Conservation (phyloP, 2,888 invertebrate genomes). For the Melanargia galathea region DNA sequence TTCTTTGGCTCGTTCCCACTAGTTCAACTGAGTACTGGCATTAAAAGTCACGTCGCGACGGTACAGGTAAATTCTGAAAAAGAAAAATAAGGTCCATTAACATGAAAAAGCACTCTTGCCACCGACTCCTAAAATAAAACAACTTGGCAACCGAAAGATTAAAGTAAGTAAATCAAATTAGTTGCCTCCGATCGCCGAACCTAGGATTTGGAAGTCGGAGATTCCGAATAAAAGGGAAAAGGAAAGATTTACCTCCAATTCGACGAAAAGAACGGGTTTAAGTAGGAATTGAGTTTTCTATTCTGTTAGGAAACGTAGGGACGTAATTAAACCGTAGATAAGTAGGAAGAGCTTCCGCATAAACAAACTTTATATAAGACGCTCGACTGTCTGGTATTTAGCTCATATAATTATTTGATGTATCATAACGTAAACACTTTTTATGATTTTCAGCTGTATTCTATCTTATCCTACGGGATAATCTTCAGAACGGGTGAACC, state of each 20-base stretch:
- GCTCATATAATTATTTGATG: too few relatives aligned
- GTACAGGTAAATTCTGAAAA: background rate
- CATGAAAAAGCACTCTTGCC: slow-evolving; percentile 7
- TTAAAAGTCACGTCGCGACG: too few relatives aligned
- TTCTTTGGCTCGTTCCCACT: too few relatives aligned
- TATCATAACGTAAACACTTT: too few relatives aligned
- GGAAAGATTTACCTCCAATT: background rate
- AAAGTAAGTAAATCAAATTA: slow-evolving; percentile 8
- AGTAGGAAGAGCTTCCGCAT: too few relatives aligned
- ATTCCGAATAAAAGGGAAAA: background rate
- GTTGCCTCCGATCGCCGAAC: background rate
- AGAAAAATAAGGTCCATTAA: background rate
- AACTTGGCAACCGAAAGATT: background rate
- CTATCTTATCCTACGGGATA: too few relatives aligned
- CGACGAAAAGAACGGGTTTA: background rate
- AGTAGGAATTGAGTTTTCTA: background rate
- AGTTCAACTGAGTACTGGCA: too few relatives aligned
- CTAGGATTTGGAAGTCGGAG: background rate
- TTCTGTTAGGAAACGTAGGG: background rate
- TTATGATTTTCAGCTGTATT: too few relatives aligned
- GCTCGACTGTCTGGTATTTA: too few relatives aligned
- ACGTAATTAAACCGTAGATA: background rate
- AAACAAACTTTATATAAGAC: too few relatives aligned
- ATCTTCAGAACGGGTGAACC: too few relatives aligned
- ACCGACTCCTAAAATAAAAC: background rate